A percentile compares a stretch with the other conserved stretches of the same genome.
phyloP scores from a whole-genome alignment of 1,140 invertebrate genomes.

The Lepidurus apus region DNA sequence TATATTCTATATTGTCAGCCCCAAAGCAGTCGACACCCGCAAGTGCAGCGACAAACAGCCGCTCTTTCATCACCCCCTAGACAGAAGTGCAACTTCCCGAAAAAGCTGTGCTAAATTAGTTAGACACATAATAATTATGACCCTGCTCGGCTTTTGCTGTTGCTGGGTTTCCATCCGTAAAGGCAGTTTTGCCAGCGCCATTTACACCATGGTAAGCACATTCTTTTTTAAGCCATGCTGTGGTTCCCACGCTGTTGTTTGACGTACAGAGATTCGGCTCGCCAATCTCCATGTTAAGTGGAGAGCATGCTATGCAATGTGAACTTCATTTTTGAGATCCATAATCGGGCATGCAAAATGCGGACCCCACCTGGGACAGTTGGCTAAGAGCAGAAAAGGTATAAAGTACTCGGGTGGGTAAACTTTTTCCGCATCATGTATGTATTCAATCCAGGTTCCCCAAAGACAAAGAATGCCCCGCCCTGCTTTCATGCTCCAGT shows the following conservation, averaged over 20 bases:
- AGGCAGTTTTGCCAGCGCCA: constrained; percentile 67
- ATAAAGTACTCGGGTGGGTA: background rate
- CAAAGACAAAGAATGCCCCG: background rate
- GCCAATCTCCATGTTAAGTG: background rate
- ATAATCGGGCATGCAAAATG: too few relatives aligned
- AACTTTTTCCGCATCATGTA: background rate
- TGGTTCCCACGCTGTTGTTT: background rate
- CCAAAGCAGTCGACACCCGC: too few relatives aligned
- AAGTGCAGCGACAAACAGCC: too few relatives aligned
- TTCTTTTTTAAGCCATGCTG: background rate
- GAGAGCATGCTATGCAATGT: too few relatives aligned
- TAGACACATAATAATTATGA: constrained; percentile 49
- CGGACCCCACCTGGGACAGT: too few relatives aligned
- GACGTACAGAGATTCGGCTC: background rate
- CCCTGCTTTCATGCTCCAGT: background rate
- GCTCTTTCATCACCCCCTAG: too few relatives aligned
- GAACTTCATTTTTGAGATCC: too few relatives aligned
- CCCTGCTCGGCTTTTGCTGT: constrained; percentile 72
- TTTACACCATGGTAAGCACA: constrained; percentile 65
- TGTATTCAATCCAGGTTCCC: background rate
- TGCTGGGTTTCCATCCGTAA: constrained; percentile 70
- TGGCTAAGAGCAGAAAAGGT: too few relatives aligned
- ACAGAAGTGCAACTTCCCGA: too few relatives aligned
- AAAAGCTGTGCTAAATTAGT: too few relatives aligned
- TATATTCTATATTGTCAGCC: too few relatives aligned